Conservation (phyloP, 2,113 vertebrate genomes). For the Rhinoderma darwinii region DNA sequence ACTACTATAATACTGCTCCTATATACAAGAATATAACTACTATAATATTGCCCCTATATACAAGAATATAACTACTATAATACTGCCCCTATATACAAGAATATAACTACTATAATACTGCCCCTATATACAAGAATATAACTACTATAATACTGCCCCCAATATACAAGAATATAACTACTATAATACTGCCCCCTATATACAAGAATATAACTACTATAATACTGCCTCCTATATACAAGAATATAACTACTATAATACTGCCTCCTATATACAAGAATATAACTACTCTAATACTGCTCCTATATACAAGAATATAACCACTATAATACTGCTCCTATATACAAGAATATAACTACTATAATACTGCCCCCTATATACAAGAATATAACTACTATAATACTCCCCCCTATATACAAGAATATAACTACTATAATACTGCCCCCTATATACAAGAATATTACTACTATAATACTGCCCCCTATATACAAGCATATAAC, state of each 20-base stretch:
- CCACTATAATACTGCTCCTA: slow-evolving; percentile 3
- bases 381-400: slow-evolving; percentile 18
- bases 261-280: background rate
- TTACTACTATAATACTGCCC: too few species aligned
- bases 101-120: background rate
- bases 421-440: slow-evolving; percentile 14
- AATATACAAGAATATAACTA: background rate
- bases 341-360: slow-evolving; percentile 9
- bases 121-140: background rate
- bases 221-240: background rate
- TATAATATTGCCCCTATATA: background rate
- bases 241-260: slow-evolving; percentile 6
- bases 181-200: background rate
- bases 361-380: background rate
- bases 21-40: background rate
- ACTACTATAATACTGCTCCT: background rate
- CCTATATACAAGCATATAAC: background rate
- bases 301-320: background rate
- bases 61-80: slow-evolving; percentile 11
- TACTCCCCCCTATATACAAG: background rate
- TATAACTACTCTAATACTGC: too few species aligned
- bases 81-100: background rate
- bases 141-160: background rate
- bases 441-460: background rate
- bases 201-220: slow-evolving; percentile 12